Evolutionary conservation across 1,140 invertebrate species (phyloP).

Genomic region (Babylonia areolata): DNA sequence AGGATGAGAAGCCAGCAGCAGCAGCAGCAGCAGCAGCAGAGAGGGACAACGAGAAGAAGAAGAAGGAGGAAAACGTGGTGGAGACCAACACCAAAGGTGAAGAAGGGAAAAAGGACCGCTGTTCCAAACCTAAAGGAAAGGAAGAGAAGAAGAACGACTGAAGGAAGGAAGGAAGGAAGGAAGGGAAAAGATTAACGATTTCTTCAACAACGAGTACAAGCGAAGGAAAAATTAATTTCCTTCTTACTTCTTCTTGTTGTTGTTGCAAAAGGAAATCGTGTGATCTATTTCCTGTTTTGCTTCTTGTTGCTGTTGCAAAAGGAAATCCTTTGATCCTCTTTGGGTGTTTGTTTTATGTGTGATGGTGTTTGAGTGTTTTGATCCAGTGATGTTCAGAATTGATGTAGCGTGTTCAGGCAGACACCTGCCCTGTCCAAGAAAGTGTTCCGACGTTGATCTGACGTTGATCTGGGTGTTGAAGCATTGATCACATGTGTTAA

Average conservation of each 20-base stretch:
- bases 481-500: no score
- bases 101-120: not conserved
- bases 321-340: not conserved
- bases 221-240: no score
- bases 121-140: not conserved
- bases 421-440: no score
- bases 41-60: not conserved
- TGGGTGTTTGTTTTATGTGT: not conserved
- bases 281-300: no score
- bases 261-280: no score
- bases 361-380: not conserved
- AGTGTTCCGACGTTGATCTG: no score
- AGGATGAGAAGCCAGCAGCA: not conserved
- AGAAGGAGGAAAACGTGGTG: not conserved
- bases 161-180: not conserved
- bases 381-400: no score
- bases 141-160: slow-evolving; percentile 2
- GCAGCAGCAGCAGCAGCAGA: not conserved
- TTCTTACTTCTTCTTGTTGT: no score
- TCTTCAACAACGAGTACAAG: no score
- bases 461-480: no score
- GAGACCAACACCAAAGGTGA: no score
- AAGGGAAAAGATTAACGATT: not conserved
- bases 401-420: no score
- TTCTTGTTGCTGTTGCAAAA: not conserved